Evolutionary conservation across 2,888 invertebrate genomes (phyloP).

Genomic region (Folsomia candida): DNA sequence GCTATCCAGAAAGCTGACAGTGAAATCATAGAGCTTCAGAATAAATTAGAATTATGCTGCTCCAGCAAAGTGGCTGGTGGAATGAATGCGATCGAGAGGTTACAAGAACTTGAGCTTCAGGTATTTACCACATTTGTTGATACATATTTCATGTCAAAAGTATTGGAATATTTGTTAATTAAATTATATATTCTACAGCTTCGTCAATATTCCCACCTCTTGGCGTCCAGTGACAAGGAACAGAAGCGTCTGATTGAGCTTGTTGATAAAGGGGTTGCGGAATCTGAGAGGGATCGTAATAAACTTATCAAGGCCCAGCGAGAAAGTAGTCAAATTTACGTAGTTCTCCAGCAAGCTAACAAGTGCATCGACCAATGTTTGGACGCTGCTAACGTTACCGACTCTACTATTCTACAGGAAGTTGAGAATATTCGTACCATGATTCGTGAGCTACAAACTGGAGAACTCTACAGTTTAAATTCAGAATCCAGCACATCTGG

Average conservation of each 20-base stretch:
- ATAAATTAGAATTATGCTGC: constrained; percentile 33
- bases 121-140: too few species aligned
- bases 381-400: constrained; percentile 42
- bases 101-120: constrained; percentile 32
- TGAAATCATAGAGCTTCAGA: constrained; percentile 29
- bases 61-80: constrained; percentile 19
- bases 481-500: background rate
- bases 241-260: constrained; percentile 63
- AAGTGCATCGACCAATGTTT: constrained; percentile 44
- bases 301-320: constrained; percentile 52
- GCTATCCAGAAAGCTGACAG: constrained; percentile 28
- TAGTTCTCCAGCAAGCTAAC: constrained; percentile 39
- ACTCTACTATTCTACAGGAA: constrained; percentile 35
- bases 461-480: constrained; percentile 33
- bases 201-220: constrained; percentile 25
- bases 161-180: background rate
- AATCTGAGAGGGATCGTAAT: constrained; percentile 61
- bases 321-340: constrained; percentile 36
- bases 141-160: background rate
- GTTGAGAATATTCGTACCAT: constrained; percentile 44
- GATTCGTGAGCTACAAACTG: constrained; percentile 45
- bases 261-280: constrained; percentile 60
- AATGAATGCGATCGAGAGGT: constrained; percentile 20
- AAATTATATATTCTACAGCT: constrained; percentile 22
- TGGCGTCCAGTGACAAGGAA: constrained; percentile 63